Base-by-base conservation (phyloP, 2,888 invertebrate species). In the Rapana venosa region DNA sequence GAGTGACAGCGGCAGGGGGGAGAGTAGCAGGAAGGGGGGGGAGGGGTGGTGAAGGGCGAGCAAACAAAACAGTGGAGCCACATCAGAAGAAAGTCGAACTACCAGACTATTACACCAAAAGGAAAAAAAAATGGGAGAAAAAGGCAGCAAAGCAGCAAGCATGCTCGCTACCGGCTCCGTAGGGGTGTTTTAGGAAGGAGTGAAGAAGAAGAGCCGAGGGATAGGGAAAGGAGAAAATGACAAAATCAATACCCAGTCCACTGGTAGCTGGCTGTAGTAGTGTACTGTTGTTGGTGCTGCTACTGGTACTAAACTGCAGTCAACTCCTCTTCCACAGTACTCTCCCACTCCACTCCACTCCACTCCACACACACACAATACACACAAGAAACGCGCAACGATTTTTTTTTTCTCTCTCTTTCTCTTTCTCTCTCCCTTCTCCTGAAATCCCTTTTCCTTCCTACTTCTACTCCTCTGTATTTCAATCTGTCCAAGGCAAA, bases 401-500 rank as follows among this genome's bases (percentile, higher is more conserved):
- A 47, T 47, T 20, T 11, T 35, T 32, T 35, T 8, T 35, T 35
- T 35, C 35, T 35, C 32, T 17, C 32, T 35, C 79, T 35, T 32
- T 30, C 77, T 79, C 79, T 79, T 22, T 35, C 79, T 79, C 79
- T 35, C 79, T 35, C 81, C 0, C 81, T 47, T 20, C 32, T 8
- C 4, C n/a, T 35, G 13, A 13, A 17, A 15, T 35, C 32, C n/a
- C n/a, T 35, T 79, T 1, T 32, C n/a, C 20, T 79, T 13, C 8
- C 36, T 26, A 47, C 26, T 47, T 47, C 47, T 47, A 22, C 47
- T 30, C 47, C 47, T 8, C 61, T 22, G 86, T 66, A 56, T 86
- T 86, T 32, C 26, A 86, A 86, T 61, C 86, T 86, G 61, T 86
- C 66, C 86, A 17, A 56, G n/a, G 86, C 86, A 86, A 86, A 86